Percentiles rank a stretch among this genome's conserved stretches.
These are phyloP conservation scores for Onychomys leucogaster DNA, from an alignment of 2,797 vertebrate species.

Conservation along the genomic window DNA sequence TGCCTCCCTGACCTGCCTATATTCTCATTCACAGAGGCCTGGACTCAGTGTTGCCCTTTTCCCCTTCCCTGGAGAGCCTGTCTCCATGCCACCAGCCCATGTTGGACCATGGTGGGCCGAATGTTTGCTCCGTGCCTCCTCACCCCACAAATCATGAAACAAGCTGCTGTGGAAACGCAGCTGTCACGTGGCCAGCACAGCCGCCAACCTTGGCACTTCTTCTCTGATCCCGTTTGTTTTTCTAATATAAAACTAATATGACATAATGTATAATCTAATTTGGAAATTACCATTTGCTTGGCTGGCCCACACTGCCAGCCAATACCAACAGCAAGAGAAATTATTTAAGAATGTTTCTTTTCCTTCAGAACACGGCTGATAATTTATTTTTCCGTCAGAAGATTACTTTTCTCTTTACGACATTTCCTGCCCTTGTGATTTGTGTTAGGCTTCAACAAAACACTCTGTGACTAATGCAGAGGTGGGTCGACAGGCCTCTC, in stretches of 20 bases:
- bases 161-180: constrained; percentile 65
- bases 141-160: constrained; percentile 43
- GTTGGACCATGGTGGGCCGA: background rate
- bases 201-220: constrained; percentile 88
- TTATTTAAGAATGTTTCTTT: constrained; percentile 91
- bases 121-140: constrained; percentile 14
- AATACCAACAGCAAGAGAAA: constrained; percentile 92
- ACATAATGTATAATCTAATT: constrained; percentile 94
- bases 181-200: constrained; percentile 75
- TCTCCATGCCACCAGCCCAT: background rate
- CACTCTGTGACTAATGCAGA: constrained; percentile 70
- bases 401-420: constrained; percentile 92
- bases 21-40: background rate
- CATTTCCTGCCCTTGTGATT: constrained; percentile 91
- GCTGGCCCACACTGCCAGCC: constrained; percentile 90
- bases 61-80: background rate
- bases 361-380: constrained; percentile 89
- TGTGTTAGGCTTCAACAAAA: constrained; percentile 91
- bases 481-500: background rate
- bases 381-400: constrained; percentile 93
- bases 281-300: constrained; percentile 93
- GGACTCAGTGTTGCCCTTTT: background rate
- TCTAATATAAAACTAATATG: constrained; percentile 93
- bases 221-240: constrained; percentile 91
- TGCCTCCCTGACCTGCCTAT: background rate